Base-by-base conservation (phyloP, 2,797 vertebrate species). In the Pteropus rufus region DNA sequence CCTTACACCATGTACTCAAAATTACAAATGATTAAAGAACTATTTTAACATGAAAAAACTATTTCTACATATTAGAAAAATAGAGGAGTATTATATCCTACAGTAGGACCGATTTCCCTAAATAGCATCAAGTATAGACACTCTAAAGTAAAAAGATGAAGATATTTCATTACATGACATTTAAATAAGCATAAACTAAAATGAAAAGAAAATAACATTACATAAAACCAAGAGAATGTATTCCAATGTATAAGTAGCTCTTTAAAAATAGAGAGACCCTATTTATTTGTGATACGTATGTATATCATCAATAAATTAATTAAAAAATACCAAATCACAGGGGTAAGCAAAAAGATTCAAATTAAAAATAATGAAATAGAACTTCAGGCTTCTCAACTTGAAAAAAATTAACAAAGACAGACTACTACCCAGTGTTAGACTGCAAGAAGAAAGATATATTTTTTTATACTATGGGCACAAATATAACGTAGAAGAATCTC, bases 341-440 rank as follows among this genome's bases (percentile, higher is more conserved):
- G 75, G 83, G 56, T 69, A 89, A 65, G 34, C 14, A 94, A 83
- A 94, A 90, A 72, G 16, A 39, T 49, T 93, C 34, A 67, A 91
- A 93, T 92, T 65, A 93, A 95, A 84, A 84, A 76, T 83, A 73
- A 83, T 52, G 46, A 89, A 31, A 41, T 65, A 88, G 31, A 84
- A 87, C 9, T 80, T 81, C 54, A 46, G 44, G 29, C 36, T 88
- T 94, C 44, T 84, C 52, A 87, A 18, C 7, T 65, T 77, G 52
- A 83, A 14, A 76, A 82, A 86, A 31, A 89, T 67, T 70, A 80
- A 82, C 24, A 73, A 76, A 84, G 58, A 92, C 15, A 67, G 7
- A 69, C 2, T 26, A 41, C 31, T 82, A 65, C 16, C 18, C 16
- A 34, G 16, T 46, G 34, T 69, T 39, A 89, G 31, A 67, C 11